A percentile compares a stretch with the other conserved stretches of the same genome.
These are phyloP conservation scores for Brenthis daphne DNA, from an alignment of 2,888 invertebrate species.

Conservation along the genomic window DNA sequence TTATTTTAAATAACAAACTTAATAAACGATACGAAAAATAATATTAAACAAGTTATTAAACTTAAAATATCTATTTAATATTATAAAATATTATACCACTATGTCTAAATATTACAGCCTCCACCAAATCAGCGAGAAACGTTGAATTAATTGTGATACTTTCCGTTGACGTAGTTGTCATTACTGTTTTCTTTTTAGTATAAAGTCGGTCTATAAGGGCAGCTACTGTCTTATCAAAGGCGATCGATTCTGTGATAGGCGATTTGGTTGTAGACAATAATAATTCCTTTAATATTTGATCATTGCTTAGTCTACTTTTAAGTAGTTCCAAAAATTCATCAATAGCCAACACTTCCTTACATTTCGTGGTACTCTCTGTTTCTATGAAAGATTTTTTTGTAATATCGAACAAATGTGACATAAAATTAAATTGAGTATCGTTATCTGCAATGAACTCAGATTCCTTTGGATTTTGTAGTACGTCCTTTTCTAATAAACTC, in stretches of 20 bases:
- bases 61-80: neutral
- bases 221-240: constrained; percentile 61
- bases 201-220: constrained; percentile 66
- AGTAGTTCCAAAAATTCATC: constrained; percentile 68
- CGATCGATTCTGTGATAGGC: constrained; percentile 48
- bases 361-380: constrained; percentile 48
- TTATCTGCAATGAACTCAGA: constrained; percentile 42
- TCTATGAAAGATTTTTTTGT: constrained; percentile 47
- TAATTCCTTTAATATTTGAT: constrained; percentile 62
- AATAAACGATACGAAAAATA: too few relatives aligned
- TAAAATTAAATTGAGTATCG: constrained; percentile 58
- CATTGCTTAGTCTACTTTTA: constrained; percentile 64
- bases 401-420: constrained; percentile 58
- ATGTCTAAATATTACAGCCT: constrained; percentile 73
- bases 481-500: neutral
- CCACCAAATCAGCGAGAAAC: constrained; percentile 69
- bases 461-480: neutral
- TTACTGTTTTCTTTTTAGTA: constrained; percentile 57
- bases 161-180: constrained; percentile 52
- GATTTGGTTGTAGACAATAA: constrained; percentile 52
- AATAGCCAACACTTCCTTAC: constrained; percentile 59
- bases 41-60: too few relatives aligned
- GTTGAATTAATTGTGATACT: constrained; percentile 68
- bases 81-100: constrained; percentile 52
- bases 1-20: too few relatives aligned